phyloP scores from a whole-genome alignment of 2,797 vertebrate species.

The Lacerta agilis region DNA sequence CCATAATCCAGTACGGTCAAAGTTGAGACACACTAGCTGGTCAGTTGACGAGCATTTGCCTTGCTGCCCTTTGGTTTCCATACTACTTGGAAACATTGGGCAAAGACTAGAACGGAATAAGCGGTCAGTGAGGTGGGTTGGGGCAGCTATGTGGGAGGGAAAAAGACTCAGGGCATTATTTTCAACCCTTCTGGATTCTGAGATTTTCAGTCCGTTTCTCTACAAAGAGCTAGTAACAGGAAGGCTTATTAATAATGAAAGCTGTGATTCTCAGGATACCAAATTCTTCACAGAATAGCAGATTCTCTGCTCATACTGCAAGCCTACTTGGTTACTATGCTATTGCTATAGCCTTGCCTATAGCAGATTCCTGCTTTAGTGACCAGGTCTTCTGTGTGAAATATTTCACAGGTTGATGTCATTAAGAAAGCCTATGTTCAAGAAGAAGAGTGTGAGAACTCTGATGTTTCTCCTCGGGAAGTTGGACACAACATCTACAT shows the following conservation, averaged over 20 bases:
- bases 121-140: not conserved
- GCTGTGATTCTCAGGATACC: not conserved
- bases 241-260: not conserved
- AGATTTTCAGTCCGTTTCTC: not conserved
- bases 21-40: not conserved
- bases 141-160: not conserved
- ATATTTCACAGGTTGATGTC: constrained; percentile 86
- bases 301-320: not conserved
- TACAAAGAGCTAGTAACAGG: not conserved
- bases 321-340: not conserved
- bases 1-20: not conserved
- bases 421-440: constrained; percentile 95
- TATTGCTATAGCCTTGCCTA: too few species aligned
- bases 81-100: not conserved
- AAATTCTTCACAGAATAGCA: not conserved
- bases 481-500: constrained; percentile 99
- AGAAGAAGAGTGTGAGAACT: constrained; percentile 88
- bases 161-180: not conserved
- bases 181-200: not conserved
- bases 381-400: not conserved
- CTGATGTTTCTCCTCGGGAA: constrained; percentile 90
- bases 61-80: not conserved
- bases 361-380: not conserved
- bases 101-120: not conserved
- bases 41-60: not conserved